Conservation (phyloP, 1,140 invertebrate genomes). For the Oryctes rhinoceros region DNA sequence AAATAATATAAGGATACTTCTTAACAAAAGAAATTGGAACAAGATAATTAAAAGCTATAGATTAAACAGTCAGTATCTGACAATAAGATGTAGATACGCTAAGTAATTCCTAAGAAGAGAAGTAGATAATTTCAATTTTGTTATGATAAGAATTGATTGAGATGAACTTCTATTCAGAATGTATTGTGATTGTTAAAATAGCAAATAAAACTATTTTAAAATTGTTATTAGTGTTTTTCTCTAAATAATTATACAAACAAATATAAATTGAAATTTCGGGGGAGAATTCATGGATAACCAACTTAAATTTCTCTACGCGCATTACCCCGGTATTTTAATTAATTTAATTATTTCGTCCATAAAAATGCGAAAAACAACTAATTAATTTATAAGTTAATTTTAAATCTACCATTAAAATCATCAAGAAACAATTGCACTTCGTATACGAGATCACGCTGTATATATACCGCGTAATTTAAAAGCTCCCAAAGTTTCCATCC, state of each 20-base stretch:
- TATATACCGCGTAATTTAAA: too few species aligned
- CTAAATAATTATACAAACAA: too few species aligned
- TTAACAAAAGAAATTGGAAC: neutral
- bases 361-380: too few species aligned
- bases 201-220: conserved; percentile 50
- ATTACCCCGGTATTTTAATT: too few species aligned
- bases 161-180: conserved; percentile 26
- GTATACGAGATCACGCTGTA: too few species aligned
- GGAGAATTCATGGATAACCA: too few species aligned
- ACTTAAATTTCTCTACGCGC: too few species aligned
- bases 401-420: neutral
- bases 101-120: conserved; percentile 18
- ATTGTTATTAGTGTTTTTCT: conserved; percentile 1
- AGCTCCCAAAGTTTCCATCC: too few species aligned
- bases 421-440: too few species aligned
- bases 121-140: conserved; percentile 32
- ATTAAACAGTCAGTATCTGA: conserved; percentile 37
- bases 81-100: conserved; percentile 36
- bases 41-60: conserved; percentile 1
- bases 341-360: too few species aligned
- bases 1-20: neutral
- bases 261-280: too few species aligned
- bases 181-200: conserved; percentile 49
- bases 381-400: too few species aligned
- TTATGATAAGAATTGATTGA: conserved; percentile 37